Percentiles rank a stretch among this genome's conserved stretches.
Evolutionary conservation across 2,797 vertebrate species (phyloP).

Genomic region (Scolopax bukidnonensis): DNA sequence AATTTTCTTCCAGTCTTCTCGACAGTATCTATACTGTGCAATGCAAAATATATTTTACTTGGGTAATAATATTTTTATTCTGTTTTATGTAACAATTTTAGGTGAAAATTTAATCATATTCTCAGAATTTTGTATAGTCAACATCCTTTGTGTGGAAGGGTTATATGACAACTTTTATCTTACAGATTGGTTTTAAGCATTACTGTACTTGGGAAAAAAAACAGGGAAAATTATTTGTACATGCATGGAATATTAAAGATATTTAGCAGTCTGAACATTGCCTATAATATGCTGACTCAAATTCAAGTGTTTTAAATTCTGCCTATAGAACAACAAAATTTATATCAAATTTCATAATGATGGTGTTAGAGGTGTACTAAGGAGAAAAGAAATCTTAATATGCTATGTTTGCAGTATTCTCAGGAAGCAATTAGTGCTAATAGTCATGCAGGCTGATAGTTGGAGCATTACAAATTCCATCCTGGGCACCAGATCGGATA

Average conservation of each 20-base stretch:
- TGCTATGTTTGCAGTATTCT: conserved; percentile 10
- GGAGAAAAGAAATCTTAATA: conserved; percentile 16
- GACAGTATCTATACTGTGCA: background rate
- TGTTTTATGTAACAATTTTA: background rate
- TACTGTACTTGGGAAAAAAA: background rate
- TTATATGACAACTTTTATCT: background rate
- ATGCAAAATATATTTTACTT: background rate
- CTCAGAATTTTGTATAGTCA: background rate
- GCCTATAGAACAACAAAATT: background rate
- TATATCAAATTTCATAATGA: background rate
- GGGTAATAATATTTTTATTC: conserved; percentile 13
- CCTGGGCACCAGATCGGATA: background rate
- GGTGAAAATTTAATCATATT: background rate
- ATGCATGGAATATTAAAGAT: background rate
- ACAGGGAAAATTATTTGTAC: background rate
- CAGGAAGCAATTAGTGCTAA: conserved; percentile 41
- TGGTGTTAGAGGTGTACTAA: background rate
- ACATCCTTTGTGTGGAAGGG: background rate
- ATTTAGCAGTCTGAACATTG: background rate
- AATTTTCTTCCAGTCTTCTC: background rate
- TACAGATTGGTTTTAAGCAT: background rate
- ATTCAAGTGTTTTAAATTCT: background rate
- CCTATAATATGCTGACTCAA: accelerated
- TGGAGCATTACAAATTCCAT: conserved; percentile 18
- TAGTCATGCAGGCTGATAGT: background rate